These are phyloP conservation scores for Agonopterix alstromeriana DNA, from an alignment of 2,888 invertebrate genomes.

Conservation along the genomic window DNA sequence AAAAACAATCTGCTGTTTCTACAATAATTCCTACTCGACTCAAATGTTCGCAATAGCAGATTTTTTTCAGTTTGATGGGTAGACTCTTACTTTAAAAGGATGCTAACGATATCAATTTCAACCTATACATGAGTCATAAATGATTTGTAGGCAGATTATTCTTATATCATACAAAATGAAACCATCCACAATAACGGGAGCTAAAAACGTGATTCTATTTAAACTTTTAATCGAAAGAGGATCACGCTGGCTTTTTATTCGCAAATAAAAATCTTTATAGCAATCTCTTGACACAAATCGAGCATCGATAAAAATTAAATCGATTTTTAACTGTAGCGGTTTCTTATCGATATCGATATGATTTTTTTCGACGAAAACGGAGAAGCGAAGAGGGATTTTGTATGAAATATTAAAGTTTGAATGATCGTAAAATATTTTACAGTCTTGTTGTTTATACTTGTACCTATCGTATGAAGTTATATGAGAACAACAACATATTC, in stretches of 20 bases:
- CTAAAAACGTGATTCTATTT: constrained; percentile 21
- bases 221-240: constrained; percentile 7
- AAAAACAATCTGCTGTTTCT: too few relatives aligned
- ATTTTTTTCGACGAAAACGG: background rate
- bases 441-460: background rate
- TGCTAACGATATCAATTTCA: too few relatives aligned
- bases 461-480: too few relatives aligned
- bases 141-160: too few relatives aligned
- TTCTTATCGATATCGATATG: background rate
- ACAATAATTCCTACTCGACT: too few relatives aligned
- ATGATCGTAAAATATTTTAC: constrained; percentile 2
- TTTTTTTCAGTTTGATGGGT: too few relatives aligned
- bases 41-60: too few relatives aligned
- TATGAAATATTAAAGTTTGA: constrained; percentile 7
- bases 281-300: constrained; percentile 17
- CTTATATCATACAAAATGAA: background rate
- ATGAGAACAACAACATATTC: too few relatives aligned
- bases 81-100: too few relatives aligned
- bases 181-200: constrained; percentile 1
- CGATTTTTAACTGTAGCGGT: background rate
- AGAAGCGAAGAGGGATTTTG: background rate
- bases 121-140: too few relatives aligned
- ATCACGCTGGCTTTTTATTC: constrained; percentile 11
- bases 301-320: constrained; percentile 8
- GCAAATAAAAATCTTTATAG: constrained; percentile 17